A percentile compares a stretch with the other conserved stretches of the same genome.
Evolutionary conservation across 1,140 invertebrate species (phyloP).

Genomic region (Bombus soroeensis): DNA sequence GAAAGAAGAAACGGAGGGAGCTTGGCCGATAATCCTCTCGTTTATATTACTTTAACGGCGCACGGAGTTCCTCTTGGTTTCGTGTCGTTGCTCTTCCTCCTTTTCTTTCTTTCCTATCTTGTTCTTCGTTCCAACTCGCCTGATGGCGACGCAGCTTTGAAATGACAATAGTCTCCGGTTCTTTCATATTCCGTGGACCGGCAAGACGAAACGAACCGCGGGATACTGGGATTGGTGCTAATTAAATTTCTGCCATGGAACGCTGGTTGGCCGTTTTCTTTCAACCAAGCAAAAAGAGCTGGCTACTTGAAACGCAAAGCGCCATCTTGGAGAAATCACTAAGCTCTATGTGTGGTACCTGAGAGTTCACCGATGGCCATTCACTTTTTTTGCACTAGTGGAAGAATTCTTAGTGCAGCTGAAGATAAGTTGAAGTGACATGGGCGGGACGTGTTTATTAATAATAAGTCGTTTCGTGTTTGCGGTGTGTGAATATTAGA

Average conservation of each 20-base stretch:
- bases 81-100: background rate
- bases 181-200: conserved; percentile 61
- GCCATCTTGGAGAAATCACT: background rate
- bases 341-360: background rate
- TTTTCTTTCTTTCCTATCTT: background rate
- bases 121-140: background rate
- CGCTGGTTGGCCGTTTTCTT: conserved; percentile 15
- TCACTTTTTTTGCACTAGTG: background rate
- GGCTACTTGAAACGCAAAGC: background rate
- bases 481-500: too few species aligned
- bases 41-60: conserved; percentile 67
- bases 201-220: conserved; percentile 45
- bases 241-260: conserved; percentile 59
- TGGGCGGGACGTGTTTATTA: background rate
- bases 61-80: conserved; percentile 13
- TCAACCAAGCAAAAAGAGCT: background rate
- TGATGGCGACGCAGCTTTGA: background rate
- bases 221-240: conserved; percentile 51
- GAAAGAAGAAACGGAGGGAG: conserved; percentile 46
- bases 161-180: conserved; percentile 45
- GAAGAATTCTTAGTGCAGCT: background rate
- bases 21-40: conserved; percentile 68
- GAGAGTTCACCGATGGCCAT: too few species aligned
- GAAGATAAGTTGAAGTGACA: background rate
- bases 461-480: too few species aligned